Evolutionary conservation across 2,888 invertebrate genomes (phyloP).

Genomic region (Linyphia triangularis): DNA sequence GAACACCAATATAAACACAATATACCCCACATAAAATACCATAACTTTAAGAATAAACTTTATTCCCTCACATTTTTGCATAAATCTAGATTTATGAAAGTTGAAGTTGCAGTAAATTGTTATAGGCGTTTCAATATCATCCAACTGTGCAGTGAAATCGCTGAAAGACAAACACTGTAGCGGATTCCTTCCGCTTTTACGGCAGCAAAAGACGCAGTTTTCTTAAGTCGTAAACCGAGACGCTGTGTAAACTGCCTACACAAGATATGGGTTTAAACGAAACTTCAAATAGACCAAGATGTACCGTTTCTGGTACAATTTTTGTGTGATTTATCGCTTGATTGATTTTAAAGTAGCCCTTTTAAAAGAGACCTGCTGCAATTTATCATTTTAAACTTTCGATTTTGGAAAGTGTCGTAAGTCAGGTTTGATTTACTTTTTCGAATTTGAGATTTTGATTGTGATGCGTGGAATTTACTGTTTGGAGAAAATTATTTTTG

Average conservation of each 20-base stretch:
- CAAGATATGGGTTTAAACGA: slow-evolving; percentile 52
- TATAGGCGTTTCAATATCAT: neutral
- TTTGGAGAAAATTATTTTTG: neutral
- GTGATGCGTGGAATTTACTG: neutral
- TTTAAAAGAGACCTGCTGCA: neutral
- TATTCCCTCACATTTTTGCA: slow-evolving; percentile 41
- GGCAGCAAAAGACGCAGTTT: slow-evolving; percentile 35
- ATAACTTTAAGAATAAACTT: slow-evolving; percentile 20
- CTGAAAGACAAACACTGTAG: slow-evolving; percentile 52
- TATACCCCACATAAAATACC: slow-evolving; percentile 1
- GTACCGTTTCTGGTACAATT: slow-evolving; percentile 6
- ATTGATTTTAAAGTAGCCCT: slow-evolving; percentile 14
- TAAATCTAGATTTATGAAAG: slow-evolving; percentile 61
- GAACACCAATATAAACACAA: neutral
- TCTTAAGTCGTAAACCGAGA: slow-evolving; percentile 40
- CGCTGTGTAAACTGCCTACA: slow-evolving; percentile 51
- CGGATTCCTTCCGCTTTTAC: slow-evolving; percentile 46
- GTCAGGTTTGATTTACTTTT: neutral
- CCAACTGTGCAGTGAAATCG: slow-evolving; percentile 13
- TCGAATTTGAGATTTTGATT: neutral
- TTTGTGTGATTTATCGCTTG: slow-evolving; percentile 26
- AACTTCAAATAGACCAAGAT: slow-evolving; percentile 21
- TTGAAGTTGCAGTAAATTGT: slow-evolving; percentile 44
- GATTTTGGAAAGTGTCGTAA: neutral
- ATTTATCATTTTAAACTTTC: slow-evolving; percentile 5